phyloP scores from a whole-genome alignment of 2,797 vertebrate genomes.

The Helarctos malayanus region DNA sequence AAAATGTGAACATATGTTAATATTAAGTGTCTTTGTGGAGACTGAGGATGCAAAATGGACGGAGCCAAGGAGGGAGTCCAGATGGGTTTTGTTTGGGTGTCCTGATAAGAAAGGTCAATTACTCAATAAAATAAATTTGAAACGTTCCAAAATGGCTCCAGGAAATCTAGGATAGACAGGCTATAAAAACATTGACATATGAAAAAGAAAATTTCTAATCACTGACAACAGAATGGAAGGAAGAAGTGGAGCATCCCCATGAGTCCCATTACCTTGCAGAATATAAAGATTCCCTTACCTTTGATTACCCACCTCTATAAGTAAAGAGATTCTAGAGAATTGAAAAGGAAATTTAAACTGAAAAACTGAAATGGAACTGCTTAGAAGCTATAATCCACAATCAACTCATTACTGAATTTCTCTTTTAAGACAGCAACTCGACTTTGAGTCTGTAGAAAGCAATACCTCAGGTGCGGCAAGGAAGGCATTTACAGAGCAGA shows the following conservation, averaged over 20 bases:
- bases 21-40: not conserved
- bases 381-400: not conserved
- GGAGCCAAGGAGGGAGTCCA: not conserved
- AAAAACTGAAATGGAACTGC: not conserved
- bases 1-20: not conserved
- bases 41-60: not conserved
- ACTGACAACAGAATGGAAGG: not conserved
- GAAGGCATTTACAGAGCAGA: not conserved
- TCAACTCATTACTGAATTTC: not conserved
- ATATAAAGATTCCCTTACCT: not conserved
- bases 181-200: not conserved
- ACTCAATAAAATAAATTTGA: not conserved
- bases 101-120: conserved; percentile 8
- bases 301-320: not conserved
- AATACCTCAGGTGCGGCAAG: not conserved
- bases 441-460: not conserved
- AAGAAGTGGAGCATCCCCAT: not conserved
- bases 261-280: not conserved
- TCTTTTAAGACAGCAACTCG: not conserved
- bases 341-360: conserved; percentile 50
- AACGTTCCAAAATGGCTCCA: not conserved
- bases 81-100: not conserved
- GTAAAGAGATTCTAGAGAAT: not conserved
- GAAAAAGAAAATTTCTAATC: not conserved
- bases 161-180: not conserved